A percentile compares a stretch with the other conserved stretches of the same genome.
Conservation (phyloP, 2,113 vertebrate genomes). For the Limanda limanda region DNA sequence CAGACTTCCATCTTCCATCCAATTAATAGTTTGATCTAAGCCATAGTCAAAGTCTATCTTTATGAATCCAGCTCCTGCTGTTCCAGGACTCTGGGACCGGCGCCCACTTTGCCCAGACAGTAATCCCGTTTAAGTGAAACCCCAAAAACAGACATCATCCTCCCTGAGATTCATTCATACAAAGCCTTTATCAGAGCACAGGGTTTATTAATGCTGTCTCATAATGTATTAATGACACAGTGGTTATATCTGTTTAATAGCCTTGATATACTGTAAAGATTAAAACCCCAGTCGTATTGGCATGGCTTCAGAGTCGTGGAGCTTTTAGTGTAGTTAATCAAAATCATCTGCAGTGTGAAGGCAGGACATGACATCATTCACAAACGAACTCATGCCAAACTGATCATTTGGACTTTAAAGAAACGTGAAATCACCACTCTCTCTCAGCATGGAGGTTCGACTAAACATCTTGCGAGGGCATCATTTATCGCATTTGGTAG, state of each 20-base stretch:
- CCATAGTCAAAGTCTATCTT: neutral
- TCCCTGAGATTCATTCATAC: neutral
- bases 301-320: neutral
- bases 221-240: neutral
- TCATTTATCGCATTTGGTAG: neutral
- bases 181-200: neutral
- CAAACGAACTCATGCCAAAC: neutral
- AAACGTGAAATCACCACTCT: neutral
- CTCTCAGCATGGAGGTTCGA: neutral
- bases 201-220: neutral
- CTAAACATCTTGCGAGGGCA: neutral
- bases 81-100: neutral
- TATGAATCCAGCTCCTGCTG: neutral
- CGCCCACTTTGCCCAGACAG: neutral
- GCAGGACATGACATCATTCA: neutral
- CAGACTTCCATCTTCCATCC: neutral
- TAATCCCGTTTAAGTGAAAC: neutral
- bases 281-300: neutral
- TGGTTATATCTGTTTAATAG: neutral
- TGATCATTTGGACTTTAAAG: neutral
- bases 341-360: neutral
- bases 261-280: neutral
- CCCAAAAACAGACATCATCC: neutral
- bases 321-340: neutral
- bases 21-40: neutral